Percentiles rank a stretch among this genome's conserved stretches.
phyloP scores from a whole-genome alignment of 2,113 vertebrate species.

The Ellobius talpinus region DNA sequence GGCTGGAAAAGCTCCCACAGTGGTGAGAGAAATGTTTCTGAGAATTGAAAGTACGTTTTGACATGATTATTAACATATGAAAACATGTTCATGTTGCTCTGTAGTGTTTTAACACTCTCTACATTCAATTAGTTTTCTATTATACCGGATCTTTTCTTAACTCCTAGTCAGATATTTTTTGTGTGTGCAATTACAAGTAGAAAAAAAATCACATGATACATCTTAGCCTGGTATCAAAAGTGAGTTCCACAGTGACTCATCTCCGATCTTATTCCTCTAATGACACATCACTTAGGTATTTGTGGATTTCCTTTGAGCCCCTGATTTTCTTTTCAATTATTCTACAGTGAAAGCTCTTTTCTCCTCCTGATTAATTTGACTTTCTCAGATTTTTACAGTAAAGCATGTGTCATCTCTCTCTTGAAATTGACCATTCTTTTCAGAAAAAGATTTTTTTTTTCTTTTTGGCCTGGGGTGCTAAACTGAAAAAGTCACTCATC shows the following conservation, averaged over 20 bases:
- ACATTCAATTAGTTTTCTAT: slow-evolving; percentile 57
- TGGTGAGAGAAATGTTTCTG: slow-evolving; percentile 42
- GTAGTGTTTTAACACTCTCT: slow-evolving; percentile 44
- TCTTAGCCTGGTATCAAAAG: slow-evolving; percentile 66
- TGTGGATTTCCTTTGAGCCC: slow-evolving; percentile 70
- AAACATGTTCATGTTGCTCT: slow-evolving; percentile 43
- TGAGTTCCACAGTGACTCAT: slow-evolving; percentile 17
- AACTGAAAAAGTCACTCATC: slow-evolving; percentile 91
- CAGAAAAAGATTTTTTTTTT: slow-evolving; percentile 84
- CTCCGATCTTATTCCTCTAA: slow-evolving; percentile 33
- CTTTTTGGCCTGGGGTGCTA: slow-evolving; percentile 84
- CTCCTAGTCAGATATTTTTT: not conserved
- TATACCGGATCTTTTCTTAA: slow-evolving; percentile 33
- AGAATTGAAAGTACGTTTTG: slow-evolving; percentile 76
- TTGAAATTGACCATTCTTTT: slow-evolving; percentile 83
- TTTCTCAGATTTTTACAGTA: slow-evolving; percentile 80
- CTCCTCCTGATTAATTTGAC: slow-evolving; percentile 32
- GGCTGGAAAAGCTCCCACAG: not conserved
- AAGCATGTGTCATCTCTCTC: slow-evolving; percentile 78
- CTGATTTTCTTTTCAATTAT: slow-evolving; percentile 63
- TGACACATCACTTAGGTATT: slow-evolving; percentile 40
- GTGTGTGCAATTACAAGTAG: slow-evolving; percentile 37
- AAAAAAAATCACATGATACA: slow-evolving; percentile 28
- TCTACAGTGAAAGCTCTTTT: slow-evolving; percentile 60
- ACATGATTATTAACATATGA: slow-evolving; percentile 37